Evolutionary conservation across 2,113 vertebrate species (phyloP).

Genomic region (Salvator merianae): DNA sequence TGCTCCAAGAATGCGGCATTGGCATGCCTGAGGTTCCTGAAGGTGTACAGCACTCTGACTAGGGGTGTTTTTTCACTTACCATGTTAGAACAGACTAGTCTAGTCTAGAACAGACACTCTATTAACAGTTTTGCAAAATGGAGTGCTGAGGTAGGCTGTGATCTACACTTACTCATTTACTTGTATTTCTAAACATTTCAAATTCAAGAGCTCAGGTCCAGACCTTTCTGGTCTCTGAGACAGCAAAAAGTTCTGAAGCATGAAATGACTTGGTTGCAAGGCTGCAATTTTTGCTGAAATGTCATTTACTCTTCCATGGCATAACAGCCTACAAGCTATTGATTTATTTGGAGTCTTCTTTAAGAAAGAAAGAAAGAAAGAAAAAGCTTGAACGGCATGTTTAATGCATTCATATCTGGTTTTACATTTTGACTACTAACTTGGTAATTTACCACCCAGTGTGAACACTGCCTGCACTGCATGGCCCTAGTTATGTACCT

Average conservation of each 20-base stretch:
- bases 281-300: constrained; percentile 42
- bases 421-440: not conserved
- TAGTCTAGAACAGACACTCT: constrained; percentile 51
- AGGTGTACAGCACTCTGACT: no score
- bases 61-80: no score
- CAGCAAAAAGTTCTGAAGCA: constrained; percentile 63
- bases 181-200: constrained; percentile 59
- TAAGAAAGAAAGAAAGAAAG: constrained; percentile 50
- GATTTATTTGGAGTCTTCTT: constrained; percentile 53
- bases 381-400: constrained; percentile 25
- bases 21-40: no score
- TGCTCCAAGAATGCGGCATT: no score
- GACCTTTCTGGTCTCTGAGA: constrained; percentile 56
- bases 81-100: no score
- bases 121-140: constrained; percentile 59
- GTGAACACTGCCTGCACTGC: no score
- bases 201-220: constrained; percentile 35
- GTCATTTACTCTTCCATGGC: constrained; percentile 47
- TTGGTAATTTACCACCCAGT: no score
- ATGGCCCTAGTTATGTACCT: no score
- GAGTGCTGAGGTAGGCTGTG: constrained; percentile 58
- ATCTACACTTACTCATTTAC: constrained; percentile 59
- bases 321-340: constrained; percentile 37
- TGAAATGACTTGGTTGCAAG: constrained; percentile 58
- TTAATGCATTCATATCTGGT: constrained; percentile 22